Percentiles rank a stretch among this genome's conserved stretches.
Evolutionary conservation across 2,797 vertebrate species (phyloP).

Genomic region (Sebastes trivittatus): DNA sequence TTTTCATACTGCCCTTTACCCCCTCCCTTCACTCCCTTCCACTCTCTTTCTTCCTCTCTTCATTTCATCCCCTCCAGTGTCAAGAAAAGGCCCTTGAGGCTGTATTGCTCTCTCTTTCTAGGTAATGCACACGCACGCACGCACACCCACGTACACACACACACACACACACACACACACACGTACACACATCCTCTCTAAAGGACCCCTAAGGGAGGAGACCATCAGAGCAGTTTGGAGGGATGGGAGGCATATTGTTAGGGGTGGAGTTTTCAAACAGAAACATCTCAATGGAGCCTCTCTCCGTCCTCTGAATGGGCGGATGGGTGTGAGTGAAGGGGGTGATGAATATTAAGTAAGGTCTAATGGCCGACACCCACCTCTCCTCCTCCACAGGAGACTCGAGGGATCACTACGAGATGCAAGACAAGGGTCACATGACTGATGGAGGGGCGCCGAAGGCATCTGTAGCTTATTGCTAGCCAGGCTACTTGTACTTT

Average conservation of each 20-base stretch:
- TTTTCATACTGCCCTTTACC: slow-evolving; percentile 38
- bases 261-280: slow-evolving; percentile 68
- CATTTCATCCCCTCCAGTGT: slow-evolving; percentile 63
- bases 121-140: slow-evolving; percentile 19
- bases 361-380: slow-evolving; percentile 59
- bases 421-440: slow-evolving; percentile 4
- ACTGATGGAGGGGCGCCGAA: neutral
- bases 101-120: slow-evolving; percentile 50
- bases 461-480: neutral
- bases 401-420: neutral
- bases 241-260: slow-evolving; percentile 66
- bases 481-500: neutral
- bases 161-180: slow-evolving; percentile 13
- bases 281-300: slow-evolving; percentile 73
- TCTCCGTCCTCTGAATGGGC: slow-evolving; percentile 57
- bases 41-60: slow-evolving; percentile 41
- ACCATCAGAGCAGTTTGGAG: slow-evolving; percentile 70
- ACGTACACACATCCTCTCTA: slow-evolving; percentile 25
- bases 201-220: slow-evolving; percentile 66
- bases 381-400: slow-evolving; percentile 44
- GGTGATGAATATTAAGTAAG: slow-evolving; percentile 76
- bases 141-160: slow-evolving; percentile 9
- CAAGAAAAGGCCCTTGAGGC: slow-evolving; percentile 70
- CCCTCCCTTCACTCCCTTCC: slow-evolving; percentile 23
- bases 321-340: slow-evolving; percentile 27